A percentile compares a stretch with the other conserved stretches of the same genome.
These are phyloP conservation scores for Tenualosa thibaudeaui DNA, from an alignment of 2,797 vertebrate genomes.

Conservation along the genomic window DNA sequence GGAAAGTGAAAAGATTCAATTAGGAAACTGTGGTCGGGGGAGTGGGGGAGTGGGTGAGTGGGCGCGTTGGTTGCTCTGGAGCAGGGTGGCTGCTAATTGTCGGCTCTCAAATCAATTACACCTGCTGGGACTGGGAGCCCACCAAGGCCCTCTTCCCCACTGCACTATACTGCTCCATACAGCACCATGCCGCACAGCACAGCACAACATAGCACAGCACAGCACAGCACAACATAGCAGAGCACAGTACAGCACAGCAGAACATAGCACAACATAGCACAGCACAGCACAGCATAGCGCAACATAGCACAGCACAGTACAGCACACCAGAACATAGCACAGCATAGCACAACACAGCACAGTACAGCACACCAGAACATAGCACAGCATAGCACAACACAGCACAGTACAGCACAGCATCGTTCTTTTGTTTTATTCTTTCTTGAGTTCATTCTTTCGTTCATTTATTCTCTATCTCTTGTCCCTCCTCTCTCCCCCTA, in stretches of 20 bases:
- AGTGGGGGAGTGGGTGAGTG: not conserved
- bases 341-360: too few relatives aligned
- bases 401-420: too few relatives aligned
- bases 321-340: too few relatives aligned
- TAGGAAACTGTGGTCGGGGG: constrained; percentile 14
- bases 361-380: too few relatives aligned
- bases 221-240: not conserved
- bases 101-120: constrained; percentile 27
- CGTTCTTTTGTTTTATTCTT: not conserved
- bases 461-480: not conserved
- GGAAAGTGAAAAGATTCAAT: constrained; percentile 23
- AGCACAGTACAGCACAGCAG: too few relatives aligned
- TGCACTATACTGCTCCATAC: not conserved
- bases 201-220: not conserved
- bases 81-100: constrained; percentile 20
- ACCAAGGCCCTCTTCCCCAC: not conserved
- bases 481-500: not conserved
- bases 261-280: too few relatives aligned
- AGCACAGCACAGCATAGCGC: too few relatives aligned
- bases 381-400: too few relatives aligned
- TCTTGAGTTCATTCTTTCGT: not conserved
- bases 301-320: too few relatives aligned
- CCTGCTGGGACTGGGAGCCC: constrained; percentile 24
- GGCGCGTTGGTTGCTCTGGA: not conserved
- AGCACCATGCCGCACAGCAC: too few relatives aligned